phyloP scores from a whole-genome alignment of 2,888 invertebrate genomes.

The Drosophila pseudotalamancana region DNA sequence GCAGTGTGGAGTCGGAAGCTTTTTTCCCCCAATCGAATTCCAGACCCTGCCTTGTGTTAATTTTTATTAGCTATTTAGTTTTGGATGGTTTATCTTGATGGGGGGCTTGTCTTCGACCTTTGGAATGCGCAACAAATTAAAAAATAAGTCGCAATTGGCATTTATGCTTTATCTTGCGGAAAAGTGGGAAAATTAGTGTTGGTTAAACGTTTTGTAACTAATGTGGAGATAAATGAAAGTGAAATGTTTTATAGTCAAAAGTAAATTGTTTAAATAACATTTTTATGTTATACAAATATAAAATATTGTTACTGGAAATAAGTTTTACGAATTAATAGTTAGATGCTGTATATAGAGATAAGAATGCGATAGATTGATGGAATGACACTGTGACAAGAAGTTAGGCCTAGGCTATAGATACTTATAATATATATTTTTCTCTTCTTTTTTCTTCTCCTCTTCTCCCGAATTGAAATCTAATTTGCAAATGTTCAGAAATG shows the following conservation, averaged over 20 bases:
- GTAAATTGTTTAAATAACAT: neutral
- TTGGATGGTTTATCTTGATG: neutral
- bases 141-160: conserved; percentile 30
- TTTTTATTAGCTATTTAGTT: conserved; percentile 45
- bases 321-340: too few relatives aligned
- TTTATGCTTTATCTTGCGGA: conserved; percentile 29
- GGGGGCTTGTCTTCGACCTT: neutral
- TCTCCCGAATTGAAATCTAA: too few relatives aligned
- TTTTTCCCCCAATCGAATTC: too few relatives aligned
- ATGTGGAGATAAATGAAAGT: neutral
- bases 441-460: too few relatives aligned
- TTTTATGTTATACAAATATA: neutral
- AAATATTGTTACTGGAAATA: too few relatives aligned
- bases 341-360: too few relatives aligned
- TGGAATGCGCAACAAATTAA: conserved; percentile 24
- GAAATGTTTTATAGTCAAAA: neutral
- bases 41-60: conserved; percentile 6
- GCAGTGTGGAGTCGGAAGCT: neutral
- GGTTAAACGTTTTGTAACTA: neutral
- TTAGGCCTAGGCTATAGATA: too few relatives aligned
- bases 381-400: too few relatives aligned
- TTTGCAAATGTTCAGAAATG: too few relatives aligned
- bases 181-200: conserved; percentile 6
- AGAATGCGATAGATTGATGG: too few relatives aligned
- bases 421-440: too few relatives aligned